Evolutionary conservation across 2,797 vertebrate species (phyloP), one percentile per base, ranked within the genome.

Genomic region (Schizothorax lantsangensis): DNA sequence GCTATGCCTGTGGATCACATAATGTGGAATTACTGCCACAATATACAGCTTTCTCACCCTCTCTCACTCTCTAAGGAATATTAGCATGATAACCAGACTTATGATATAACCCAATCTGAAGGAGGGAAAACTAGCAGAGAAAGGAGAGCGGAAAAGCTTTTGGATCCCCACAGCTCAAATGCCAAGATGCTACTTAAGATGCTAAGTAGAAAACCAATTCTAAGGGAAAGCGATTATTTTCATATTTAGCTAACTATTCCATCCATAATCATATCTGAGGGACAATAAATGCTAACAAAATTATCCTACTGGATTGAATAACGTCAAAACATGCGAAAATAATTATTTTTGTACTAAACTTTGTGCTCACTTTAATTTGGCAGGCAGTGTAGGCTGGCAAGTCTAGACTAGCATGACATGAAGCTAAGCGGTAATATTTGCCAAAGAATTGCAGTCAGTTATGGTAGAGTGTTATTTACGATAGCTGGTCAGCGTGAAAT

Each of bases 11-110:
- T 84, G 86, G 91, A 90, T 87, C 90, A 91, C 88, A 87, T 90
- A 91, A 92, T 91, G 81, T 92, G 85, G 88, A 90, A 93, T 91
- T 89, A 90, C 88, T 81, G 89, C 89, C 88, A 88, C 85, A 88
- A 87, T 88, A 88, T 86, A 86, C 84, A 86, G 80, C 88, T 86
- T 91, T 49, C 49, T 23, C 47, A 84, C 47, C 68, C 40, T 66
- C 54, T 84, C 73, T 59, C 40, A 83, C 73, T 30, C 83, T 73
- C 79, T 69, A 79, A 81, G 83, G 59, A 84, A 62, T 75, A 85
- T 88, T 47, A 43, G 80, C 84, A 84, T 86, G 85, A 86, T 89
- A 87, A 86, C 83, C 19, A 88, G 84, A 88, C 83, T 73, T 78
- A 79, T 88, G 88, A 87, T 85, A 86, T 72, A 82, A 87, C 45